phyloP scores from a whole-genome alignment of 1,140 invertebrate genomes.

The Heliconius hewitsoni region DNA sequence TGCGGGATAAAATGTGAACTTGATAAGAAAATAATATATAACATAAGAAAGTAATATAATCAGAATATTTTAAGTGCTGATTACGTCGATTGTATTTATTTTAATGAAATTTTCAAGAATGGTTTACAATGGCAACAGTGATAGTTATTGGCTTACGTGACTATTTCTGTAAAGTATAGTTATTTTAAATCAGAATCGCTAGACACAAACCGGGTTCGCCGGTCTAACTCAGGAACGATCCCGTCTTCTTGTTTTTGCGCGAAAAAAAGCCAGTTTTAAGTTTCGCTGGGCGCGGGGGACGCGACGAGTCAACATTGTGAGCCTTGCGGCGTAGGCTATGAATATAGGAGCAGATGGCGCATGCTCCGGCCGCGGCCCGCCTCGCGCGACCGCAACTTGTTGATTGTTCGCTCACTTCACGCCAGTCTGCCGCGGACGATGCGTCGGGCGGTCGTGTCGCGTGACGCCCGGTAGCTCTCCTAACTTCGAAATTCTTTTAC shows the following conservation, averaged over 20 bases:
- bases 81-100: not conserved
- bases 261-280: constrained; percentile 60
- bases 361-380: constrained; percentile 68
- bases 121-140: not conserved
- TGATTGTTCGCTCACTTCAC: constrained; percentile 79
- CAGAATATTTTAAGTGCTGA: too few relatives aligned
- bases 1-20: too few relatives aligned
- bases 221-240: constrained; percentile 41
- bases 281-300: constrained; percentile 21
- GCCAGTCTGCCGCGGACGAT: constrained; percentile 75
- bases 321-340: constrained; percentile 62
- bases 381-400: constrained; percentile 73
- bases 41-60: too few relatives aligned
- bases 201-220: constrained; percentile 31
- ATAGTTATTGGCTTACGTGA: constrained; percentile 6
- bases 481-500: constrained; percentile 77
- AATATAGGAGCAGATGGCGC: constrained; percentile 71
- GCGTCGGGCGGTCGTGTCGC: constrained; percentile 65
- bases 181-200: constrained; percentile 16
- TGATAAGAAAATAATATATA: too few relatives aligned
- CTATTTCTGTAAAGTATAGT: constrained; percentile 2
- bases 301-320: constrained; percentile 54
- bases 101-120: not conserved
- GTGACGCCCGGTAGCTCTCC: constrained; percentile 55
- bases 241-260: constrained; percentile 62